phyloP scores from a whole-genome alignment of 2,113 vertebrate species.

The Cyanocitta stelleri region DNA sequence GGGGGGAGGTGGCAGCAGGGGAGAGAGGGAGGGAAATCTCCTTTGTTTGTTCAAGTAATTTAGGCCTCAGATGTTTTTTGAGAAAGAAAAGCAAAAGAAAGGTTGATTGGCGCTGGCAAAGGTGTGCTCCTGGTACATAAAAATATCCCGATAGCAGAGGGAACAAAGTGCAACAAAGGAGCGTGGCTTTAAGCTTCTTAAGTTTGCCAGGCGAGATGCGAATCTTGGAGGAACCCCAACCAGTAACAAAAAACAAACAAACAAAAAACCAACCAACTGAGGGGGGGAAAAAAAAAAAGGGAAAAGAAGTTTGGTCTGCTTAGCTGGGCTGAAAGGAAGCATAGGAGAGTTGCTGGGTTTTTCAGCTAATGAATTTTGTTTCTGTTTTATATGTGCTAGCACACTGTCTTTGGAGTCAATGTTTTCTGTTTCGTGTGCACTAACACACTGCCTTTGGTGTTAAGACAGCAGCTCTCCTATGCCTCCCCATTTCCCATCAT shows the following conservation, averaged over 20 bases:
- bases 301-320: background rate
- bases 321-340: background rate
- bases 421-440: background rate
- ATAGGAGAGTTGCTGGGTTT: background rate
- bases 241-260: background rate
- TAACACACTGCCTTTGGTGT: background rate
- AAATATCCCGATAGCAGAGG: background rate
- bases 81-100: background rate
- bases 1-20: background rate
- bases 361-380: background rate
- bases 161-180: background rate
- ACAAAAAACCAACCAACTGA: background rate
- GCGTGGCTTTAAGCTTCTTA: background rate
- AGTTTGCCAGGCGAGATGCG: background rate
- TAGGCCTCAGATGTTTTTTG: background rate
- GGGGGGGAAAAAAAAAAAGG: rapidly evolving
- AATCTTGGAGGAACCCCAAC: background rate
- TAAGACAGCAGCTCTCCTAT: background rate
- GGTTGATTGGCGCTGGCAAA: background rate
- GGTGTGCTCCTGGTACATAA: background rate
- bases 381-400: background rate
- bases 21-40: background rate
- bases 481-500: background rate
- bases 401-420: background rate
- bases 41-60: conserved; percentile 40